phyloP scores from a whole-genome alignment of 2,797 vertebrate species.

The Schizopygopsis pylzovi region DNA sequence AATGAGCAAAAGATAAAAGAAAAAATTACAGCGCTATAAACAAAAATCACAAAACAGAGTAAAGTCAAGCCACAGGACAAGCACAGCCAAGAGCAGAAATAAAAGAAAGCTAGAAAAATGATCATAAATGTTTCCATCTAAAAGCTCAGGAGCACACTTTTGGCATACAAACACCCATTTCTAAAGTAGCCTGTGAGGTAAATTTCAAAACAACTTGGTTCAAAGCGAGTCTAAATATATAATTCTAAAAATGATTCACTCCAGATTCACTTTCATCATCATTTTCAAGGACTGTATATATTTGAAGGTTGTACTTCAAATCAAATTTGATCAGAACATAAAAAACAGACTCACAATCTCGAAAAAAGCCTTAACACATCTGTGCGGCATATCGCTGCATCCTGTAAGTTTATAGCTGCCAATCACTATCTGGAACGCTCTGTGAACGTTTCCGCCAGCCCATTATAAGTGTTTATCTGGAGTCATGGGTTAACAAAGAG shows the following conservation, averaged over 20 bases:
- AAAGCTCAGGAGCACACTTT: not conserved
- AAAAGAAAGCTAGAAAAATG: not conserved
- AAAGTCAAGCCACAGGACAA: not conserved
- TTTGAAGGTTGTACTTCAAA: not conserved
- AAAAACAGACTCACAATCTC: not conserved
- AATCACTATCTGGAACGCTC: conserved; percentile 25
- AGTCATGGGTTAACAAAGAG: conserved; percentile 52
- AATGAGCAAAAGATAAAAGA: not conserved
- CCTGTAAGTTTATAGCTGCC: conserved; percentile 8
- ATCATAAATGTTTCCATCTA: not conserved
- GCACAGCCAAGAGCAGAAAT: not conserved
- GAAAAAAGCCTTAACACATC: conserved; percentile 11
- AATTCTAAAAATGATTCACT: conserved; percentile 25
- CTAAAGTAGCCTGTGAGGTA: not conserved
- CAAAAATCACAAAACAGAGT: not conserved
- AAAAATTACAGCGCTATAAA: not conserved
- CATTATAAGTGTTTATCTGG: conserved; percentile 47
- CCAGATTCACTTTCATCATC: conserved; percentile 6
- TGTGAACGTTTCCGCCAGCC: conserved; percentile 4
- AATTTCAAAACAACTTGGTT: not conserved
- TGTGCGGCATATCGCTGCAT: not conserved
- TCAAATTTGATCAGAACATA: not conserved
- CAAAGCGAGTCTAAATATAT: conserved; percentile 30
- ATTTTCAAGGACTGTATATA: conserved; percentile 6
- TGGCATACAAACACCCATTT: not conserved